phyloP scores from a whole-genome alignment of 2,888 invertebrate species.

The Athetis lepigone region DNA sequence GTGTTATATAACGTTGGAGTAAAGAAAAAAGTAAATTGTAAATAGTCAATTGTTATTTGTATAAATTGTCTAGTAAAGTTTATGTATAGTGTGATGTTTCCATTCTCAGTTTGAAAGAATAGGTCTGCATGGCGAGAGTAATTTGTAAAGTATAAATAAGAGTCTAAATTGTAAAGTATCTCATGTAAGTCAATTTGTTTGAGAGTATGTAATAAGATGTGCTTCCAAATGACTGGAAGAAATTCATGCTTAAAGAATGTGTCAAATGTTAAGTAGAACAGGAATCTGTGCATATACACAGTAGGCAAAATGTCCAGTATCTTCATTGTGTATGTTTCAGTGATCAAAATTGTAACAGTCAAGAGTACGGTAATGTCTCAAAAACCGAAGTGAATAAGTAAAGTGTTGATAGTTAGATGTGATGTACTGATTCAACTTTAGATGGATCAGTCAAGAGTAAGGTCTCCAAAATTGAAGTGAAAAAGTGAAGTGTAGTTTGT shows the following conservation, averaged over 20 bases:
- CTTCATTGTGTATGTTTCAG: not conserved
- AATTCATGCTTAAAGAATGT: constrained; percentile 25
- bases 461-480: no score
- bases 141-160: constrained; percentile 6
- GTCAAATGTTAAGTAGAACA: constrained; percentile 10
- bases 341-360: no score
- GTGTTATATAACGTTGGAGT: constrained; percentile 1
- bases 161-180: constrained; percentile 11
- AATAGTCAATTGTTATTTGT: not conserved
- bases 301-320: not conserved
- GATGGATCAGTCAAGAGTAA: no score
- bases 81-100: constrained; percentile 1
- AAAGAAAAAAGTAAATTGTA: not conserved
- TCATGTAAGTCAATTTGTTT: not conserved
- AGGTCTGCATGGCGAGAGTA: constrained; percentile 12
- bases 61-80: constrained; percentile 9
- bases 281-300: not conserved
- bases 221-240: not conserved
- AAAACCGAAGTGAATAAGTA: not conserved
- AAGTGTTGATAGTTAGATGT: no score
- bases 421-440: no score
- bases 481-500: not conserved
- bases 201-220: constrained; percentile 8
- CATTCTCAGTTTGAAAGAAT: not conserved
- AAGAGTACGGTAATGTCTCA: no score